These are phyloP conservation scores for Melierax canorus DNA, from an alignment of 2,113 vertebrate genomes.

Conservation along the genomic window DNA sequence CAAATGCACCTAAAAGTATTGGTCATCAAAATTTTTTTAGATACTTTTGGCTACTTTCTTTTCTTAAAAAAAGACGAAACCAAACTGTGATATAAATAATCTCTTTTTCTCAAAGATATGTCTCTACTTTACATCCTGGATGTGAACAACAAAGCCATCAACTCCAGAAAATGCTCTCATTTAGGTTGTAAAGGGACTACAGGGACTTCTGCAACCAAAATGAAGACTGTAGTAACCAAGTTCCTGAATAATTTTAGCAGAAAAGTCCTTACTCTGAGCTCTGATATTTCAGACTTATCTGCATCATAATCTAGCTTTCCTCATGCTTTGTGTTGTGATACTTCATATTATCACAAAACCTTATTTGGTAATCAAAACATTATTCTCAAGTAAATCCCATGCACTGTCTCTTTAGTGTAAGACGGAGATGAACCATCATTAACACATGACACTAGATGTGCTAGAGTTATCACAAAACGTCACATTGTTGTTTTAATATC, in stretches of 20 bases:
- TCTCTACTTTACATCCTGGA: background rate
- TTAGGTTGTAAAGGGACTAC: background rate
- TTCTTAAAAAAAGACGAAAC: background rate
- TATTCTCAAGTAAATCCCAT: background rate
- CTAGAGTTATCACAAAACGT: background rate
- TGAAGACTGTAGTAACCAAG: background rate
- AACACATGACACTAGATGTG: too few species aligned
- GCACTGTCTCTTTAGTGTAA: too few species aligned
- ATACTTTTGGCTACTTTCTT: background rate
- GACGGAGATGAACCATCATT: background rate
- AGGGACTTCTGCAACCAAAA: background rate
- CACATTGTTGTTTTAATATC: background rate
- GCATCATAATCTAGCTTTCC: background rate
- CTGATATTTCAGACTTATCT: background rate
- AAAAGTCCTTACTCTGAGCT: background rate
- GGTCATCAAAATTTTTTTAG: background rate
- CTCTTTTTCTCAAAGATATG: background rate
- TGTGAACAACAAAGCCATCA: background rate
- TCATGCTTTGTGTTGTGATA: background rate
- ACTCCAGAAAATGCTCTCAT: background rate
- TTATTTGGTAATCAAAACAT: background rate
- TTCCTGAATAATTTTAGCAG: background rate
- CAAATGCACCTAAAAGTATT: background rate
- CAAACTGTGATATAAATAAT: background rate
- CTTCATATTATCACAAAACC: background rate